Evolutionary conservation across 2,888 invertebrate species (phyloP), one percentile per base, ranked within the genome.

Genomic region (Nematopogon swammerdamellus): DNA sequence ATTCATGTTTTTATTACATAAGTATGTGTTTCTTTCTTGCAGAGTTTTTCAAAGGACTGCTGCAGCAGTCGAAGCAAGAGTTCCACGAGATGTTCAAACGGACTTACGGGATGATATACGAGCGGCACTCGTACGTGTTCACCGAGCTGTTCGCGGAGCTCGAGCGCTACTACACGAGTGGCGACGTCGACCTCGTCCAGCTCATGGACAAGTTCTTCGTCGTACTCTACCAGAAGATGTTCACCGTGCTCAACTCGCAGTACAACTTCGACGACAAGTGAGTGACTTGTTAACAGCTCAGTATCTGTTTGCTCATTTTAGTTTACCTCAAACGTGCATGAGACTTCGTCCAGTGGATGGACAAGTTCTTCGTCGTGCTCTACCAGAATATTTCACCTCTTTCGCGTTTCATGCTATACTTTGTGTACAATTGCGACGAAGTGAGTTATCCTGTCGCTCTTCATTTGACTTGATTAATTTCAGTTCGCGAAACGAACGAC

Each of bases 71-170:
- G 18, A 89, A 91, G 59, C 83, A 83, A 57, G 94, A 92, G 65
- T 94, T 97, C 70, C 94, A 97, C 75, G 86, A 88, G 54, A 97
- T 97, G 97, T 97, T 97, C 81, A 91, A 91, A 64, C 85, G 88
- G 58, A 97, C 97, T 0, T 97, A 97, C 76, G 97, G 97, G 49
- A 87, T 94, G 70, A 87, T 97, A 59, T 97, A 97, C 81, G 91
- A 96, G 65, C 91, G 94, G 65, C 95, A 97, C 72, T 86, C 95
- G 11, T 89, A 91, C 64, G 92, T 97, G 46, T 97, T 97, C 76
- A 89, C 90, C 55, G 91, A 95, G 66, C 84, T 97, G 53, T 97
- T 96, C 74, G 85, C 85, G 55, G 91, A 95, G 63, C 81, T 97
- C 58, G 94, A 95, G 68, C 86, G 85, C 63, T 97, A 97, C 70